These are phyloP conservation scores for Rallus crepitans DNA, from an alignment of 2,797 vertebrate species.

Conservation along the genomic window DNA sequence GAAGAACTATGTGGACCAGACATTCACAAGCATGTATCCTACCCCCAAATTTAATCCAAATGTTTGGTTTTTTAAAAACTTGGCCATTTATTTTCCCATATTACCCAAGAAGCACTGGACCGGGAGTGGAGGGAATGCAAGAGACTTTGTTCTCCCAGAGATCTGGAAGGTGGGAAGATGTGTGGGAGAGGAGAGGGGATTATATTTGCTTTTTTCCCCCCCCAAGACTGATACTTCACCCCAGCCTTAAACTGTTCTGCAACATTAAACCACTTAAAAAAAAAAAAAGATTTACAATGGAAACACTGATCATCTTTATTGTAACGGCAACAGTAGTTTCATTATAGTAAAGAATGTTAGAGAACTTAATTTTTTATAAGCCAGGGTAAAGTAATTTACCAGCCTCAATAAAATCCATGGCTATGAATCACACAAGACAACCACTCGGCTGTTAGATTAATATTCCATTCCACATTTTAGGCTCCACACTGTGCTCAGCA, in stretches of 20 bases:
- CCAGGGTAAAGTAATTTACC: conserved; percentile 51
- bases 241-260: conserved; percentile 43
- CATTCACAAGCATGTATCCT: neutral
- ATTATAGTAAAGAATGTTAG: conserved; percentile 54
- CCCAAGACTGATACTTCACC: neutral
- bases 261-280: conserved; percentile 30
- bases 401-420: conserved; percentile 51
- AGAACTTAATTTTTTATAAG: conserved; percentile 48
- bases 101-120: neutral
- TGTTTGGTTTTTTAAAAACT: neutral
- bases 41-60: neutral
- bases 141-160: conserved; percentile 3
- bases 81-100: neutral
- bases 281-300: conserved; percentile 58
- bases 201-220: neutral
- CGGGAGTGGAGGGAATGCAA: neutral
- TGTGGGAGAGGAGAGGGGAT: neutral
- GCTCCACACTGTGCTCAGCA: conserved; percentile 43
- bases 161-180: neutral
- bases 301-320: conserved; percentile 70
- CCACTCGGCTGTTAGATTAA: neutral
- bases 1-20: neutral
- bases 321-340: conserved; percentile 56
- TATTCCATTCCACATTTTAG: conserved; percentile 32
- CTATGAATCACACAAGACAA: conserved; percentile 38